These are phyloP conservation scores for Cerastis leucographa DNA, from an alignment of 2,888 invertebrate species.

Conservation along the genomic window DNA sequence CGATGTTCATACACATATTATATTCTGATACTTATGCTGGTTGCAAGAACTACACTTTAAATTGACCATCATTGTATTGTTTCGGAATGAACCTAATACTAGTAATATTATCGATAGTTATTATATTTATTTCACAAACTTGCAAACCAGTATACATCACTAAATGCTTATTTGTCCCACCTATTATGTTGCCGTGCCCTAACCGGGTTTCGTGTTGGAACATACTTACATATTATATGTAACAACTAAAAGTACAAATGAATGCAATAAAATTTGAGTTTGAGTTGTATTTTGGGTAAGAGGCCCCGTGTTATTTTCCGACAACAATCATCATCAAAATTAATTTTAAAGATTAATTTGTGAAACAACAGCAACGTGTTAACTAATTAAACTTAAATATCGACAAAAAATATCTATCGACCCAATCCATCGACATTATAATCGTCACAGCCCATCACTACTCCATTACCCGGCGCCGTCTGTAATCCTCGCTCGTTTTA, in stretches of 20 bases:
- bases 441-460: slow-evolving; percentile 73
- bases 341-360: neutral
- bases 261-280: too few species aligned
- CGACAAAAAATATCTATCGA: slow-evolving; percentile 2
- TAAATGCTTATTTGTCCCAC: too few species aligned
- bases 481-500: slow-evolving; percentile 87
- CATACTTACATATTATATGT: too few species aligned
- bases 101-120: too few species aligned
- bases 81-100: neutral
- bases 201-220: too few species aligned
- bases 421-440: slow-evolving; percentile 49
- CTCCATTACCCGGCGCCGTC: slow-evolving; percentile 86
- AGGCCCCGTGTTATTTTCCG: neutral
- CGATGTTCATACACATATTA: too few species aligned
- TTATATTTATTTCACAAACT: too few species aligned
- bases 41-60: neutral
- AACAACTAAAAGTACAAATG: too few species aligned
- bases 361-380: neutral
- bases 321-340: neutral
- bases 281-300: neutral
- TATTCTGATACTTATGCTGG: neutral
- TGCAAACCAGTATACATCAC: too few species aligned
- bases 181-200: too few species aligned
- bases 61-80: neutral
- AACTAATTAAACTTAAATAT: neutral